Evolutionary conservation across 2,888 invertebrate species (phyloP).

Genomic region (Napeogenes inachia): DNA sequence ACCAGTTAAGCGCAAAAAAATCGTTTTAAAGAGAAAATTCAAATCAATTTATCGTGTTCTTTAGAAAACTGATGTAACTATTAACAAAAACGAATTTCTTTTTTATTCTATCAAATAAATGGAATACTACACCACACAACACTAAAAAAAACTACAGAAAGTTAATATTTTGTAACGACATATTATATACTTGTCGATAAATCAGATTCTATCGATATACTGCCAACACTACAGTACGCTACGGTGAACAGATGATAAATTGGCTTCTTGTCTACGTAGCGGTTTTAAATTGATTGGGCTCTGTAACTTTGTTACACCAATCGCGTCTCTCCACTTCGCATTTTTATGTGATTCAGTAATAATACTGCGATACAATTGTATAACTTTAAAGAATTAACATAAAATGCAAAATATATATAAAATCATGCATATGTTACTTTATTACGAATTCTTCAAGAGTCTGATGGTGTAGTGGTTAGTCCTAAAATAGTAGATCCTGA

Average conservation of each 20-base stretch:
- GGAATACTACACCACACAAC: too few relatives aligned
- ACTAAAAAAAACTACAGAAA: neutral
- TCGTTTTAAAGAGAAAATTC: too few relatives aligned
- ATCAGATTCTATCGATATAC: slow-evolving; percentile 10
- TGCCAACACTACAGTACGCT: slow-evolving; percentile 29
- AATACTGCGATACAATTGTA: neutral
- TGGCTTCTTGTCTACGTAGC: slow-evolving; percentile 36
- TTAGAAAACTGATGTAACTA: too few relatives aligned
- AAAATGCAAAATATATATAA: neutral
- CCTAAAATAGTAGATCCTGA: too few relatives aligned
- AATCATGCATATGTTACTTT: too few relatives aligned
- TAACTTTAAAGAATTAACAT: too few relatives aligned
- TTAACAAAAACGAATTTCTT: too few relatives aligned
- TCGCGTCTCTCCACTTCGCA: slow-evolving; percentile 8
- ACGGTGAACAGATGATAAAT: slow-evolving; percentile 35
- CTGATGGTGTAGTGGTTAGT: too few relatives aligned
- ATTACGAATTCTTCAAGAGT: too few relatives aligned
- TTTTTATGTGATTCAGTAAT: slow-evolving; percentile 12
- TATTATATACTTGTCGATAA: neutral
- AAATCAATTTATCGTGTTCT: too few relatives aligned
- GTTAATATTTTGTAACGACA: neutral
- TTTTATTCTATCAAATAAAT: too few relatives aligned
- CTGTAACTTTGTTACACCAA: slow-evolving; percentile 30
- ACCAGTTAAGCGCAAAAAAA: too few relatives aligned
- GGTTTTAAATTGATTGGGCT: slow-evolving; percentile 37